Evolutionary conservation across 2,888 invertebrate species (phyloP).

Genomic region (Athalia cordata): DNA sequence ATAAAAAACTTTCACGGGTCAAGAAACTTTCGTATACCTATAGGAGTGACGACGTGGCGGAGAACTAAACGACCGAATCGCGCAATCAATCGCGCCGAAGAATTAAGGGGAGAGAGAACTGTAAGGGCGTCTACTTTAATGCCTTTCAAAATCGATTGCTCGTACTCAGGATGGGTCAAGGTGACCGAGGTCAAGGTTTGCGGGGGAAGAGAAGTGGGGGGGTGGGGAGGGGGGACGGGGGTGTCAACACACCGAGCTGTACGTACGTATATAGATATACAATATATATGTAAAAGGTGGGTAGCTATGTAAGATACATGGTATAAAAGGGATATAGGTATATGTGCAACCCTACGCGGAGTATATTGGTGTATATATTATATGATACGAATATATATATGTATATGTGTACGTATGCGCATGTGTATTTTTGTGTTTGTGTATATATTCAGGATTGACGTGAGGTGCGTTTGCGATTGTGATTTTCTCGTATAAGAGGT

Average conservation of each 20-base stretch:
- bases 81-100: too few relatives aligned
- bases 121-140: neutral
- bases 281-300: too few relatives aligned
- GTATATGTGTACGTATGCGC: neutral
- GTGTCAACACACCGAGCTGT: neutral
- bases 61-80: too few relatives aligned
- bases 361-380: too few relatives aligned
- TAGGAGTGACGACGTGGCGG: too few relatives aligned
- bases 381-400: too few relatives aligned
- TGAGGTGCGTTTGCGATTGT: conserved; percentile 11
- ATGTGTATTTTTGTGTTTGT: conserved; percentile 1
- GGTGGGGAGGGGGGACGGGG: conserved; percentile 28
- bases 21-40: too few relatives aligned
- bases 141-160: conserved; percentile 52
- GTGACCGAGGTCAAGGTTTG: conserved; percentile 60
- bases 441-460: conserved; percentile 5
- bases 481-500: conserved; percentile 15
- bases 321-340: too few relatives aligned
- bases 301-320: too few relatives aligned
- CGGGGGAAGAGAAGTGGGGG: conserved; percentile 36
- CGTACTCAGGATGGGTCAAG: conserved; percentile 63
- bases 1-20: too few relatives aligned
- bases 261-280: too few relatives aligned
- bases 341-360: too few relatives aligned
- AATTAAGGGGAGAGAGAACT: neutral